Evolutionary conservation across 2,113 vertebrate species (phyloP), one percentile per base, ranked within the genome.

Genomic region (Panthera tigris): DNA sequence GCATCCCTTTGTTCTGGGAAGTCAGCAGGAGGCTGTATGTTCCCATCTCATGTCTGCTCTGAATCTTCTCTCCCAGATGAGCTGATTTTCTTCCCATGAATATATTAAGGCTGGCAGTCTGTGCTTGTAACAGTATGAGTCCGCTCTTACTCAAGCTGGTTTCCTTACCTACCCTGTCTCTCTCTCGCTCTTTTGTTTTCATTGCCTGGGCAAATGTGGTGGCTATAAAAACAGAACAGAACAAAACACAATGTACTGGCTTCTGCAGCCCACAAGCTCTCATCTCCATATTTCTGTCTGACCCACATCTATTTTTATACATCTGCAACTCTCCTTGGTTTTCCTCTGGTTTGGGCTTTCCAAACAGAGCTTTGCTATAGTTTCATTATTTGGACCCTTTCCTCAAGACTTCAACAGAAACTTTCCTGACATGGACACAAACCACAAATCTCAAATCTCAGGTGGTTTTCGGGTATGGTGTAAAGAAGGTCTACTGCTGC

Each of bases 281-380:
- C 82, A 3, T 65, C 84, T 91, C 93, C 63, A 4, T 81, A 25
- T 50, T 66, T 36, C 87, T 81, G 80, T 88, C 95, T 90, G 95
- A 81, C 90, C 94, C 23, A 3, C 36, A 69, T 69, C 91, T 97
- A 68, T 91, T 96, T 95, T 93, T 65, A 86, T 29, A 48, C 65
- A 39, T 65, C 71, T 55, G 81, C 15, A 66, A 29, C 11, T 31
- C 83, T 79, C 92, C 92, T 45, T 79, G 57, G 45, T 48, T 94
- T 52, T 83, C 45, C 39, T 82, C 39, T 10, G 25, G 31, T 71
- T n/a, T 61, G 33, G 33, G 66, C 61, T 96, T 94, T 82, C 45
- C 78, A 63, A 57, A 94, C 9, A 29, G 78, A 87, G 48, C 55
- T 66, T 18, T 31, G 29, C 23, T 65, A 39, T 63, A 29, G 55